Base-by-base conservation (phyloP, 1,140 invertebrate species). In the Hyphantria cunea region DNA sequence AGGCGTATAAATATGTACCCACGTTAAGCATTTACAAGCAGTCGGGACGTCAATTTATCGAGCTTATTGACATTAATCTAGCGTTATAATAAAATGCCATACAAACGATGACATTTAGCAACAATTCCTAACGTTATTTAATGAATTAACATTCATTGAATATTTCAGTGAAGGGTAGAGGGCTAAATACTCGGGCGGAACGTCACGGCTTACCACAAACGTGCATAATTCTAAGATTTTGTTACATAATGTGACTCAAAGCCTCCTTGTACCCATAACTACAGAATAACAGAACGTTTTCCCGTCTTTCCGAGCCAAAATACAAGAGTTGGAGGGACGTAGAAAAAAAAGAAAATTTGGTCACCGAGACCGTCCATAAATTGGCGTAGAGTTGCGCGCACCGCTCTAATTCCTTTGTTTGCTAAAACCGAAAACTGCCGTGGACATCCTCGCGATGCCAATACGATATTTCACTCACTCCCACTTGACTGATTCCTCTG, bases 381-480 rank as follows among this genome's bases (percentile, higher is more conserved):
- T 85, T 70, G 49, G 64, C 72, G 53, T 60, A 33, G 69, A 64
- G 64, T 65, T 65, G 73, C 68, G 72, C 72, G 72, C 69, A 76
- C 69, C 65, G 72, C 66, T 76, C 77, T 83, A 83, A 85, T 83
- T 80, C 80, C 79, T 85, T 85, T 85, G 82, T 85, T 82, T 82
- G 78, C 69, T 59, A 78, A 79, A 82, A 80, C 75, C 76, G 82
- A 85, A 79, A 79, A 80, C 74, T 76, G 78, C 58, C 61, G 64
- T 65, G 68, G 71, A 64, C 71, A 70, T 64, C 62, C 56, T 42
- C 52, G 58, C 64, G 68, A 63, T 60, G 63, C 68, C 60, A 50
- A 66, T 63, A 69, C 75, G 51, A 83, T 84, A 79, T 75, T 79
- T 85, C 79, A 85, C 79, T 77, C 79, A 68, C 76, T 85, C 81